Evolutionary conservation across 53 echinoderm and acorn worm species (phyloP), one percentile per base, ranked within the genome.

Genomic region (Arbacia lixula): DNA sequence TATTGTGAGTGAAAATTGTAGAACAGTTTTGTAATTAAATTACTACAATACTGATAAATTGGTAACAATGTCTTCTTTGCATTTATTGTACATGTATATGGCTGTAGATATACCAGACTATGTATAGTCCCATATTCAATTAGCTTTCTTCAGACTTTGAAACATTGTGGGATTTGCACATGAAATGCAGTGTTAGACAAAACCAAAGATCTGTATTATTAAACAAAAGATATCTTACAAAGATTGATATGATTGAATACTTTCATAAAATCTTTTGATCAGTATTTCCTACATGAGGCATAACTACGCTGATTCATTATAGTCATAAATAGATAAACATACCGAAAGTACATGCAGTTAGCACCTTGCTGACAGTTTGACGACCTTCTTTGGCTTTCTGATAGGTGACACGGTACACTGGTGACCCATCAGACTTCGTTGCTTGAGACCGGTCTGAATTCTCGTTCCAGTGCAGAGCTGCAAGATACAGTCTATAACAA

Each of bases 381-480:
- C 77, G 1, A 2, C 88, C 88, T 27, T 46, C 63, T 28, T 88
- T 88, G 54, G 69, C 53, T 25, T 83, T 83, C n/a, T 68, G 88
- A 31, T 49, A 88, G 2, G 60, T 83, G 46, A 88, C 14, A 0
- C 25, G 11, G 55, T 29, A 67, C 0, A 54, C 53, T 9, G 68
- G 78, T 16, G 34, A 36, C 6, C 90, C 81, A 38, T 86, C 83
- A 0, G 29, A 4, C 17, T 60, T 73, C 3, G 37, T 36, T 19
- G 80, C 86, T 22, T 90, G 90, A 1, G 41, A 36, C 6, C 86
- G 28, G 26, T 81, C 73, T 6, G 49, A 62, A 86, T 90, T 90
- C 53, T 90, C 90, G 21, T 86, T 86, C 58, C 71, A 90, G 31
- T 90, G 81, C 56, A 90, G 58, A 10, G 54, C 73, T 61, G 86